Evolutionary conservation across 1,140 invertebrate species (phyloP), one percentile per base, ranked within the genome.

Genomic region (Drosophila mauritiana): DNA sequence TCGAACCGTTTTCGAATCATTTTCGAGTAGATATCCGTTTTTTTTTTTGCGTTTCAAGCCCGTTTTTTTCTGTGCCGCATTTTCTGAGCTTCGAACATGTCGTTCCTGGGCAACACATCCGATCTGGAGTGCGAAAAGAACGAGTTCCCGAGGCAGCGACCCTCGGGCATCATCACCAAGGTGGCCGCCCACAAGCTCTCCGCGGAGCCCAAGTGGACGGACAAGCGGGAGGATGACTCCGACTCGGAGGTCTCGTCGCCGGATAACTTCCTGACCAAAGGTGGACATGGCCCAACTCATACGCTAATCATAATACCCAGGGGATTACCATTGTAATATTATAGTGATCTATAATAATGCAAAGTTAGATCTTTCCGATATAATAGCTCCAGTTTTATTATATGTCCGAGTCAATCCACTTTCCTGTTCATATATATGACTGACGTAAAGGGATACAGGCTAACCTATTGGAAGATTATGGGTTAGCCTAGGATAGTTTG

Each of bases 181-280:
- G 73, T 91, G 80, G 86, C 85, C 10, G 84, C 85, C 25, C 78
- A 91, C 62, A 92, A 92, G 74, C 59, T 92, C 8, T 92, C 91
- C 13, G 52, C 80, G 61, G 90, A 92, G 67, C 79, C 85, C 7
- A 92, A 91, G 56, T 92, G 91, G 91, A 43, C 73, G 36, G 80
- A 91, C 59, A 92, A 92, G 75, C 75, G 80, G 22, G 93, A 93
- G 73, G 94, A 94, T 90, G 94, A 94, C 90, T 94, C 94, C 55
- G 95, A 95, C 83, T 95, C 94, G 78, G 95, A 95, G 70, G 93
- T 95, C 54, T 95, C 94, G 61, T 94, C 95, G 79, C 94, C 94
- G 3, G 94, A 94, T 40, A 93, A 95, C 78, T 95, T 95, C 80
- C 93, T 95, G 68, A 95, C 94, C 25, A 95, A 95, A 91, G 94